Evolutionary conservation across 2,797 vertebrate species (phyloP).

Genomic region (Enteromius argenteus): DNA sequence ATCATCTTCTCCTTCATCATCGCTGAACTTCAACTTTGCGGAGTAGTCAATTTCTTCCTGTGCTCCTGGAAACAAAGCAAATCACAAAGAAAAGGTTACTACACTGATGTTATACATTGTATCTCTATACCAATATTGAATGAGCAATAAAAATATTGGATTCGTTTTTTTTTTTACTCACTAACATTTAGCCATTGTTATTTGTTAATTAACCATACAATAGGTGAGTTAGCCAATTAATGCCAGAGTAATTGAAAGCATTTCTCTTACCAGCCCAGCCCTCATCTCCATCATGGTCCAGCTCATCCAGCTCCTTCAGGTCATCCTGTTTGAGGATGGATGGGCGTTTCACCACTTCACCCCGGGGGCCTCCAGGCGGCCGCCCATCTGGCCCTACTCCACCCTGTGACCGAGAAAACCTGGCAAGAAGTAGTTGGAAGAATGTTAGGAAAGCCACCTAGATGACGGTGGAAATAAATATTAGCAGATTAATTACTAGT

Average conservation of each 20-base stretch:
- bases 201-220: not conserved
- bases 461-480: not conserved
- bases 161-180: not conserved
- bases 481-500: not conserved
- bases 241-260: not conserved
- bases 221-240: not conserved
- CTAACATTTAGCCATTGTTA: not conserved
- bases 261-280: constrained; percentile 88
- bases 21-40: constrained; percentile 95
- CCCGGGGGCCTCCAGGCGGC: constrained; percentile 76
- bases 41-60: constrained; percentile 98
- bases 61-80: constrained; percentile 77
- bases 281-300: constrained; percentile 92
- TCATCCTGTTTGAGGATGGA: constrained; percentile 95
- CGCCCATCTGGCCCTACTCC: constrained; percentile 74
- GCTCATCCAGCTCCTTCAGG: constrained; percentile 89
- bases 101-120: not conserved
- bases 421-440: constrained; percentile 56
- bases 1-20: constrained; percentile 92
- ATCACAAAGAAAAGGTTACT: not conserved
- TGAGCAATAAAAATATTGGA: not conserved
- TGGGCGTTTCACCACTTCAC: constrained; percentile 88
- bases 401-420: constrained; percentile 85
- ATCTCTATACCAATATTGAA: not conserved
- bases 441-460: not conserved